Conservation (phyloP, 2,888 invertebrate genomes). For the Marronus borbonicus region DNA sequence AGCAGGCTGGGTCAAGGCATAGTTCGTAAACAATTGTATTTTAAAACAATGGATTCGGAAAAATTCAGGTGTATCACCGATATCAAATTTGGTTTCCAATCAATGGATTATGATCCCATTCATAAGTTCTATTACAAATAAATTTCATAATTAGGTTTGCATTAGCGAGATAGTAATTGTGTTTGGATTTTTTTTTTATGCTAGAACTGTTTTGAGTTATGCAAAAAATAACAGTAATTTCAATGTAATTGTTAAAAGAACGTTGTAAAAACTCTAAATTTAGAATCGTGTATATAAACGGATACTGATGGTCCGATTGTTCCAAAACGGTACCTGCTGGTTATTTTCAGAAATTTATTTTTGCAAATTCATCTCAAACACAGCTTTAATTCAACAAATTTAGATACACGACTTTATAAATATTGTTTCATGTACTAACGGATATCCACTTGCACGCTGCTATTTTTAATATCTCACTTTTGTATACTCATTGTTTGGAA, state of each 20-base stretch:
- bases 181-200: not conserved
- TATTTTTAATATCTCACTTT: no score
- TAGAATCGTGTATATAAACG: conserved; percentile 21
- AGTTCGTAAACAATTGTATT: conserved; percentile 62
- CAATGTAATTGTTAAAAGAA: conserved; percentile 4
- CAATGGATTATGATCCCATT: conserved; percentile 43
- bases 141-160: not conserved
- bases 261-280: conserved; percentile 30
- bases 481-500: no score
- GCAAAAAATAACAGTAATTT: conserved; percentile 15
- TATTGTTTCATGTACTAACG: no score
- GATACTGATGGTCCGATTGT: not conserved
- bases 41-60: conserved; percentile 61
- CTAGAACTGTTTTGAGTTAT: conserved; percentile 12
- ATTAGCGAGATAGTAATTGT: not conserved
- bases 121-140: conserved; percentile 18
- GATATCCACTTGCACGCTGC: no score
- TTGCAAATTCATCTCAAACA: no score
- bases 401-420: no score
- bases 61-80: conserved; percentile 57
- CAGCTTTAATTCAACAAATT: no score
- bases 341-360: conserved; percentile 8
- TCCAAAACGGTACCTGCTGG: not conserved
- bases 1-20: conserved; percentile 65
- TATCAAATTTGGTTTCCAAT: conserved; percentile 54